These are phyloP conservation scores for Tachystola acroxantha DNA, from an alignment of 2,888 invertebrate species.

Conservation along the genomic window DNA sequence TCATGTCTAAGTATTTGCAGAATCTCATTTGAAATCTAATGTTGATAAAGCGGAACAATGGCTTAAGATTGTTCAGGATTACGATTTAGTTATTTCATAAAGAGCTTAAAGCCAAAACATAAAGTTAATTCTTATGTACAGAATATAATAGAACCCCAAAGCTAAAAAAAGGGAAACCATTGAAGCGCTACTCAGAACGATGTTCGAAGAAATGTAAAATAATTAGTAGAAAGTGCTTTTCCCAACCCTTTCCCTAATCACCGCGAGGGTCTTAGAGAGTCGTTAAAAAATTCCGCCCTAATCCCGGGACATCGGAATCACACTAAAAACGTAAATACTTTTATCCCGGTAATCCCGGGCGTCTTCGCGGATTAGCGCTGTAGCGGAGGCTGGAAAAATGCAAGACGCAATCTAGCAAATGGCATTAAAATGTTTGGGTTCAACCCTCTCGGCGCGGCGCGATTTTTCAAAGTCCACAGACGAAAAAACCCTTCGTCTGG, in stretches of 20 bases:
- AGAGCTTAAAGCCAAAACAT: too few species aligned
- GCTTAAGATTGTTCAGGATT: too few species aligned
- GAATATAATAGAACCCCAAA: constrained; percentile 15
- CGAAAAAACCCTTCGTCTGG: constrained; percentile 67
- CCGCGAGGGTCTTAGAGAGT: constrained; percentile 48
- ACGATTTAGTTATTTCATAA: too few species aligned
- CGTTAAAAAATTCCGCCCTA: constrained; percentile 67
- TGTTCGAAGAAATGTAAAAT: constrained; percentile 63
- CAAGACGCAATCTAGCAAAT: constrained; percentile 78
- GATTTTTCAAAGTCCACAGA: constrained; percentile 73
- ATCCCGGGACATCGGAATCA: constrained; percentile 65
- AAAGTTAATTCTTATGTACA: too few species aligned
- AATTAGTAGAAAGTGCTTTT: constrained; percentile 67
- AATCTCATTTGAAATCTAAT: too few species aligned
- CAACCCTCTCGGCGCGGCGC: constrained; percentile 68
- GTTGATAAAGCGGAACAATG: too few species aligned
- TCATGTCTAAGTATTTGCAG: too few species aligned
- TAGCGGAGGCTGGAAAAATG: constrained; percentile 67
- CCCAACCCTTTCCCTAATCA: constrained; percentile 65
- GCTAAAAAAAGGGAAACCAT: constrained; percentile 36
- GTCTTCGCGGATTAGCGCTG: constrained; percentile 74
- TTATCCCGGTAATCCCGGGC: constrained; percentile 65
- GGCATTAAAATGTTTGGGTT: constrained; percentile 76
- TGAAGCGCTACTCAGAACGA: constrained; percentile 33
- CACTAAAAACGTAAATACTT: constrained; percentile 73